Base-by-base conservation (phyloP, 2,113 vertebrate species). In the Clupea harengus region DNA sequence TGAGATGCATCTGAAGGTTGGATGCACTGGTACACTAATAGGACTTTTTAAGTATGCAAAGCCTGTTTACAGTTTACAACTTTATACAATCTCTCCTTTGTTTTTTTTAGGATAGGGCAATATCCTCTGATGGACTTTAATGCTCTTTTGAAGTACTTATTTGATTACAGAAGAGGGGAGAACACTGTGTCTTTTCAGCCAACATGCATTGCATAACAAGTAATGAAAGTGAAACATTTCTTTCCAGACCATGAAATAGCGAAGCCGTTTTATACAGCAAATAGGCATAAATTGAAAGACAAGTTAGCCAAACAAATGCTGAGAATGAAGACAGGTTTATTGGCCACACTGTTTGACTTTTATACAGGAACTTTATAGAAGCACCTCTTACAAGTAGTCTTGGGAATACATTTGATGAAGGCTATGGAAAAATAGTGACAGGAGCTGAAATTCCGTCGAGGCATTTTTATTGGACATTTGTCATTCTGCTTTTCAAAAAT, bases 301-400 rank as follows among this genome's bases (percentile, higher is more conserved):
- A 84, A 50, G 2, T 75, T 75, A 17, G 45, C n/a, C 28, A 64
- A 84, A 72, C 83, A 84, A 84, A 84, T 49, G 32, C 45, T 72
- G 44, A 15, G 72, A 47, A 72, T 47, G 13, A 28, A 49, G 83
- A 75, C 64, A 75, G n/a, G 3, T 75, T 84, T 84, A 84, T 84
- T 75, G 25, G 18, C 45, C 9, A 39, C 28, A 32, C 72, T 1
- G 13, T 78, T 78, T 78, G 28, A 78, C 25, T 78, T 78, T 78
- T 78, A 78, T 15, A 44, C 32, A 78, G 28, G 28, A 17, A 39
- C 32, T 78, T 78, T 78, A 78, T 78, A 28, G 32, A 28, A 11
- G 72, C 32, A 39, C 32, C 72, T 78, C 72, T 78, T 78, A 78
- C 72, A 78, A 32, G 64, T 32, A 72, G 64, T 32, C n/a, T 72